Base-by-base conservation (phyloP, 2,797 vertebrate genomes). In the Myiotriccus ornatus region DNA sequence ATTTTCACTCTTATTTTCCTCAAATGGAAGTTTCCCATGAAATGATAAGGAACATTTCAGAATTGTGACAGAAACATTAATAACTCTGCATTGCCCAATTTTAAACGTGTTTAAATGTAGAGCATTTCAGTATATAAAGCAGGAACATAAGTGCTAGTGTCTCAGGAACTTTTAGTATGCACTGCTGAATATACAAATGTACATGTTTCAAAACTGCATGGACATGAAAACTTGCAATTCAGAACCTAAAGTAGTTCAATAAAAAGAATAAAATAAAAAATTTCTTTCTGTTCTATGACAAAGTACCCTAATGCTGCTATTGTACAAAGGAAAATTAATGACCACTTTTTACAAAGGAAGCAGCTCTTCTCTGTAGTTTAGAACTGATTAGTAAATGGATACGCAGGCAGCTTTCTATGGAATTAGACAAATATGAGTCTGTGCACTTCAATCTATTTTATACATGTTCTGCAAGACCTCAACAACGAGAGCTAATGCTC, bases 401-500 rank as follows among this genome's bases (percentile, higher is more conserved):
- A 94, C 90, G 82, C 84, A 95, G 73, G 89, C 95, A 69, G 57
- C 39, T 80, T 53, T 90, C 57, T 27, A 52, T 53, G 63, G 73
- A 94, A 94, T 67, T 63, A 89, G 59, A 71, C 50, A 62, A 69
- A 90, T 49, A 59, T 55, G 74, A 90, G 60, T 79, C 49, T 90
- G 73, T 85, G 93, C 60, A 56, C 63, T 91, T 78, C 84, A 94
- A 90, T 96, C 64, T 88, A 65, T 92, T 96, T 96, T 93, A 65
- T 60, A 62, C 71, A 65, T 82, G 78, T 95, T 93, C 73, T 89
- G 84, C 62, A 89, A 83, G 35, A 82, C 68, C 60, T 94, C 89
- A 91, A 85, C 64, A 92, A 90, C 80, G 67, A 84, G 62, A 94
- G 78, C 27, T 90, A 96, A 95, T 93, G 95, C 74, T 96, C 84